Evolutionary conservation across 2,113 vertebrate genomes (phyloP).

Genomic region (Conger conger): DNA sequence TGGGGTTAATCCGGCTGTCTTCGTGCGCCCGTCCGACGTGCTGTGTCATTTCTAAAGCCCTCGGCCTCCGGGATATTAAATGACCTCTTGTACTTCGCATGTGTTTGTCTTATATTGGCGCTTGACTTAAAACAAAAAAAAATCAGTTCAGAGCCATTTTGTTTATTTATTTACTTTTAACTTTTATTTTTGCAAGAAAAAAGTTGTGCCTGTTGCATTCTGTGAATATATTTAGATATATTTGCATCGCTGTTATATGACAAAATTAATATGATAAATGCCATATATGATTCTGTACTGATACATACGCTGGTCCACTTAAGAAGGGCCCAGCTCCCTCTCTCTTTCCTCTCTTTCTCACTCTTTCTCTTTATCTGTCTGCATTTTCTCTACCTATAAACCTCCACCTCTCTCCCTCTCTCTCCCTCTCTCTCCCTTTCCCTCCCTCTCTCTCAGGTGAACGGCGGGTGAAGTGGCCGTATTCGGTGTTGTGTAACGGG

Average conservation of each 20-base stretch:
- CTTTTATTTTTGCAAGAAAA: too few species aligned
- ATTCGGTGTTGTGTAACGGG: slow-evolving; percentile 13
- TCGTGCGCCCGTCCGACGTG: neutral
- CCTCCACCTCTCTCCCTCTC: neutral
- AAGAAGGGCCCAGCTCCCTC: neutral
- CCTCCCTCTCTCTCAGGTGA: neutral
- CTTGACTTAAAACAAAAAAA: neutral
- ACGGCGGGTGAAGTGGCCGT: neutral
- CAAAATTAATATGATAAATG: neutral
- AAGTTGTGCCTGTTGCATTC: too few species aligned
- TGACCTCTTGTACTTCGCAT: slow-evolving; percentile 16
- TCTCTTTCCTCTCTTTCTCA: neutral
- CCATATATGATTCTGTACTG: neutral
- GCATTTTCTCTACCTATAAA: too few species aligned
- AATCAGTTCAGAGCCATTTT: too few species aligned
- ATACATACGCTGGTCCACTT: neutral
- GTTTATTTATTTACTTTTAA: too few species aligned
- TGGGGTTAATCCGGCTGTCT: neutral
- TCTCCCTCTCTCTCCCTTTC: neutral
- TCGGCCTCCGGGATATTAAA: neutral
- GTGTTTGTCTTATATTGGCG: neutral
- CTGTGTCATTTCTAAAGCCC: neutral
- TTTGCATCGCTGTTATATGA: too few species aligned
- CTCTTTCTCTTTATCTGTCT: too few species aligned
- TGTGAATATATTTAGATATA: too few species aligned